These are phyloP conservation scores for Rhinogobius similis DNA, from an alignment of 2,113 vertebrate genomes.

Conservation along the genomic window DNA sequence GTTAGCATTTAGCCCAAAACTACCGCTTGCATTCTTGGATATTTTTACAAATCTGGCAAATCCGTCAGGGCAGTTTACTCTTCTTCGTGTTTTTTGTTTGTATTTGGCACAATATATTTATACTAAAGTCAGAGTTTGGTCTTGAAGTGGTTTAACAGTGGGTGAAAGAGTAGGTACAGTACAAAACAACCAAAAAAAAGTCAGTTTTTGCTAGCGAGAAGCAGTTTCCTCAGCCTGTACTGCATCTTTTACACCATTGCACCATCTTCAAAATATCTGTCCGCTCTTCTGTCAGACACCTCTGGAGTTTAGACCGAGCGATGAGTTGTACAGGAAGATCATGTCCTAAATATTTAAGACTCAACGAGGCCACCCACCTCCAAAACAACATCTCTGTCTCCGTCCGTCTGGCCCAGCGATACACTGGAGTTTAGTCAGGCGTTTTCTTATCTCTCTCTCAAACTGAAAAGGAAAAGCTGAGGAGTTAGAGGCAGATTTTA, in stretches of 20 bases:
- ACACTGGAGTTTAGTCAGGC: not conserved
- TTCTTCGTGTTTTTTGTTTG: no score
- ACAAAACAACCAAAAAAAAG: not conserved
- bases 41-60: no score
- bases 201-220: not conserved
- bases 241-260: not conserved
- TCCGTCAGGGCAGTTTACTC: no score
- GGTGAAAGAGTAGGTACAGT: no score
- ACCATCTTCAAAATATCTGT: not conserved
- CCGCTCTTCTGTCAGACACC: not conserved
- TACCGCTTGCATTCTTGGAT: no score
- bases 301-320: slow-evolving; percentile 15
- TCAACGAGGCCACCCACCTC: slow-evolving; percentile 27
- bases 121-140: no score
- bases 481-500: slow-evolving; percentile 14
- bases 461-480: slow-evolving; percentile 17
- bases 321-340: slow-evolving; percentile 14
- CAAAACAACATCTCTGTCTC: slow-evolving; percentile 1
- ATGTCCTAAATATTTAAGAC: slow-evolving; percentile 45
- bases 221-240: not conserved
- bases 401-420: not conserved
- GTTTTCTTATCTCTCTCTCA: not conserved
- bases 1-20: no score
- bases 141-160: no score
- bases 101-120: no score